Evolutionary conservation across 2,888 invertebrate genomes (phyloP).

Genomic region (Drosophila trichaetosa): DNA sequence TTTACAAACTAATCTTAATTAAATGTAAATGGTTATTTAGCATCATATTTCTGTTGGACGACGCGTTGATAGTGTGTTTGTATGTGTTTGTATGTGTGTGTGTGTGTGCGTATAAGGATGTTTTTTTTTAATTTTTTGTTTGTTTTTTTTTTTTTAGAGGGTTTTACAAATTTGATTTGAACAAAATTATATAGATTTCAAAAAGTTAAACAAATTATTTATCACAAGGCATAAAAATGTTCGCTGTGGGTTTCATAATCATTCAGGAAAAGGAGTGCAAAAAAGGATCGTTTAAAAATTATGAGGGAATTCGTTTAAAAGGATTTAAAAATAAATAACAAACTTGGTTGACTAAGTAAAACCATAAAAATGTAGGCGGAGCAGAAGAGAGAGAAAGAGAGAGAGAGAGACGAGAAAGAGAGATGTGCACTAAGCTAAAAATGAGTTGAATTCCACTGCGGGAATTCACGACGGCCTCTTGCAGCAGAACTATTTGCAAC

Average conservation of each 20-base stretch:
- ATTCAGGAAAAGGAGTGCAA: not conserved
- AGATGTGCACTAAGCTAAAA: constrained; percentile 7
- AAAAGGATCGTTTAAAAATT: constrained; percentile 4
- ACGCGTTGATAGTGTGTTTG: constrained; percentile 55
- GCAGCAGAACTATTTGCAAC: constrained; percentile 30
- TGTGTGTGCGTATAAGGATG: constrained; percentile 7
- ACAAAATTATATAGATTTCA: constrained; percentile 27
- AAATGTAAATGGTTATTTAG: constrained; percentile 55
- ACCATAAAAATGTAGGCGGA: constrained; percentile 12
- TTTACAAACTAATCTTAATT: constrained; percentile 59
- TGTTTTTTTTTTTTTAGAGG: not conserved
- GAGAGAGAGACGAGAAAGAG: not conserved
- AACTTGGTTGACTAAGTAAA: constrained; percentile 57
- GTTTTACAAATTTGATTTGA: constrained; percentile 11
- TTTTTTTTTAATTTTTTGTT: not conserved
- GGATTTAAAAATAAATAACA: constrained; percentile 74
- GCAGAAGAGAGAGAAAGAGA: not conserved
- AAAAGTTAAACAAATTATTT: constrained; percentile 51
- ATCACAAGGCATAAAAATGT: constrained; percentile 53
- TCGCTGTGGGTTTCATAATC: constrained; percentile 12
- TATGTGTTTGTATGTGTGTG: constrained; percentile 1
- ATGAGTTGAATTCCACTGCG: constrained; percentile 14
- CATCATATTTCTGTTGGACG: constrained; percentile 68
- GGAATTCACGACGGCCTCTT: constrained; percentile 21
- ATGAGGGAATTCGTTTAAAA: constrained; percentile 8